Base-by-base conservation (phyloP, 1,140 invertebrate genomes). In the Caenorhabditis inopinata region DNA sequence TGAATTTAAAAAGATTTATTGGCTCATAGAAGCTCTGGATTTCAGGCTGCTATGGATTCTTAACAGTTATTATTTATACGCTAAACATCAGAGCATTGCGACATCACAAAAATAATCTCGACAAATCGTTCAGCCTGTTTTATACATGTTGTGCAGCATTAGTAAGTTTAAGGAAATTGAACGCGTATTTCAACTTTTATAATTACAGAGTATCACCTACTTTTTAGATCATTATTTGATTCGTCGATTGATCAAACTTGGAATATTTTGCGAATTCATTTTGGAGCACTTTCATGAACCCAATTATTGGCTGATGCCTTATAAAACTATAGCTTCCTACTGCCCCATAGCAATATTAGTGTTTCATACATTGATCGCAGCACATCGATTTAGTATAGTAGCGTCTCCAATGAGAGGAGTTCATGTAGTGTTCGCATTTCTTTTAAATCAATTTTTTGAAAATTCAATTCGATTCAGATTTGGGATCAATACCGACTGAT, bases 261-360 rank as follows among this genome's bases (percentile, higher is more conserved):
- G 58, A 2, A 38, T 68, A n/a, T 68, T 68, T 29, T 68, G 58
- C 38, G 58, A 68, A 68, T 38, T 38, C 32, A 68, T 68, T 68
- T 21, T 68, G 32, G 32, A 35, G 7, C 3, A 68, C 9, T 68
- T 68, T 21, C 12, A n/a, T 21, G 58, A 68, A 21, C 32, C 58
- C 3, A 68, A 68, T 38, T 68, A 68, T 38, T 68, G 58, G 58
- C 35, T 68, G 58, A 68, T 42, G 32, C 58, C 58, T 9, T 68
- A 68, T 68, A 68, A 68, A 68, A 68, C 58, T 2, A 25, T 68
- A 11, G 58, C 58, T 68, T 68, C 58, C 0, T 68, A 68, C 12
- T 68, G 58, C 23, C 58, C 58, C 35, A 68, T 68, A 38, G 58
- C 58, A 38, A 68, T 68, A 38, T 27, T 68, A 9, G 58, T 68